Percentiles rank a stretch among this genome's conserved stretches.
Conservation (phyloP, 2,888 invertebrate genomes). For the Tridacna gigas region DNA sequence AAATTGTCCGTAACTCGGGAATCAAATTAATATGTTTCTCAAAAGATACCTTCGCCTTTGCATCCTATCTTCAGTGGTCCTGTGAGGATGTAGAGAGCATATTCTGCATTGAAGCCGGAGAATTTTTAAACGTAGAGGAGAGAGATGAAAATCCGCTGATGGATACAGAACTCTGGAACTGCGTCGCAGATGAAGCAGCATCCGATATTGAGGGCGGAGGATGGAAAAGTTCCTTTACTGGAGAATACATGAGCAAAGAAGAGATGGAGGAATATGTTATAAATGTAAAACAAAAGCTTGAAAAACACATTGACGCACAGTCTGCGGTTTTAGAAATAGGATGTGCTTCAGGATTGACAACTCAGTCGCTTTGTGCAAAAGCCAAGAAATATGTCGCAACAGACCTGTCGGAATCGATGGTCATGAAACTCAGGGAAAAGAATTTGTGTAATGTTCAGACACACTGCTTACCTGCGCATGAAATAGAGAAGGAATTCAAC, state of each 20-base stretch:
- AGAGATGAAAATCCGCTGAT: slow-evolving; percentile 22
- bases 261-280: slow-evolving; percentile 31
- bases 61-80: slow-evolving; percentile 24
- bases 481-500: neutral
- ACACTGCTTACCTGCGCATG: neutral
- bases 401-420: neutral
- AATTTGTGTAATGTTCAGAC: neutral
- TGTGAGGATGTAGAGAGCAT: slow-evolving; percentile 16
- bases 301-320: neutral
- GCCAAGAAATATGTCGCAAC: neutral
- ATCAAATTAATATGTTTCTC: neutral
- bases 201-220: slow-evolving; percentile 34
- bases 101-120: slow-evolving; percentile 26
- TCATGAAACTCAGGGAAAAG: neutral
- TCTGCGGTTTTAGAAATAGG: neutral
- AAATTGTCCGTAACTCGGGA: neutral
- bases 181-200: slow-evolving; percentile 28
- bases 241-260: slow-evolving; percentile 27
- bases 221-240: slow-evolving; percentile 36
- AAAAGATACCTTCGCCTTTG: neutral
- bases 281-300: slow-evolving; percentile 24
- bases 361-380: neutral
- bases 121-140: neutral
- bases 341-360: slow-evolving; percentile 4
- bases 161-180: slow-evolving; percentile 40